These are phyloP conservation scores for Allolobophora icterica DNA, from an alignment of 2,888 invertebrate genomes.

Conservation along the genomic window DNA sequence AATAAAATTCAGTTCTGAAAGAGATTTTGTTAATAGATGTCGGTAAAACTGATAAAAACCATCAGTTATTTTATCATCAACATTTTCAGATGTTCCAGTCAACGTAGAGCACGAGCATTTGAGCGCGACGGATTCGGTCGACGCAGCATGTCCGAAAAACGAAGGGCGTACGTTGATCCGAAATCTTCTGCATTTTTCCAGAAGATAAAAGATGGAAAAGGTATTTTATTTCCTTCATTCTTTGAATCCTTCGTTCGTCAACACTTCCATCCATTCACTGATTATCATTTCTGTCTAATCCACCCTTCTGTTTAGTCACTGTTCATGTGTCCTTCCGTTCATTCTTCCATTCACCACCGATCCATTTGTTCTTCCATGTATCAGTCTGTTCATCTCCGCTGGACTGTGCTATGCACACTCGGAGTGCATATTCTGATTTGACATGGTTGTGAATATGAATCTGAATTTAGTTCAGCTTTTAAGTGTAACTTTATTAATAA, in stretches of 20 bases:
- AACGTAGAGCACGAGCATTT: constrained; percentile 35
- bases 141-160: constrained; percentile 97
- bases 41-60: not conserved
- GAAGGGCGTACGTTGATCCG: constrained; percentile 93
- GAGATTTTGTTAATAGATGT: too few relatives aligned
- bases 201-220: constrained; percentile 27
- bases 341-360: too few relatives aligned
- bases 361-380: too few relatives aligned
- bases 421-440: too few relatives aligned
- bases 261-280: not conserved
- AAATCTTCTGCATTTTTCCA: constrained; percentile 56
- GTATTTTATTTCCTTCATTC: not conserved
- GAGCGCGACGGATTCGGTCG: constrained; percentile 88
- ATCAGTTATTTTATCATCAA: not conserved
- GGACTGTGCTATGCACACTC: too few relatives aligned
- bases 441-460: too few relatives aligned
- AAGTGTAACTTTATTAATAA: too few relatives aligned
- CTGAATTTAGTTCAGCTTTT: too few relatives aligned
- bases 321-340: too few relatives aligned
- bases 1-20: too few relatives aligned
- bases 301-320: too few relatives aligned
- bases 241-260: not conserved
- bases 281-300: not conserved
- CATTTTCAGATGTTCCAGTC: not conserved
- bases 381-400: too few relatives aligned